Conservation (phyloP, 35 echinoderm and acorn worm species). For the Chiridota heheva region DNA sequence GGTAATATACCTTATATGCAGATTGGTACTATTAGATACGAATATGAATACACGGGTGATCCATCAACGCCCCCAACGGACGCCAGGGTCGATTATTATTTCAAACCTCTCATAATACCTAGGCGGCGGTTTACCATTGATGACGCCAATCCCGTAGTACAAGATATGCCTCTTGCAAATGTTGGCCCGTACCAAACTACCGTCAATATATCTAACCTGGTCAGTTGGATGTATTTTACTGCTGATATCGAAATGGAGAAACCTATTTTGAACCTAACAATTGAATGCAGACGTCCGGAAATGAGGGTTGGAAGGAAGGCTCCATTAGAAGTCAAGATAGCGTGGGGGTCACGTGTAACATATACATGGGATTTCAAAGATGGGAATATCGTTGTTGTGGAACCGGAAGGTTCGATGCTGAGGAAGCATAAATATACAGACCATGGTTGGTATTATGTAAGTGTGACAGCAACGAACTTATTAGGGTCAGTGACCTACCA, state of each 20-base stretch:
- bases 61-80: conserved; percentile 75
- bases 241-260: conserved; percentile 81
- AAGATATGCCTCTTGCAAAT: conserved; percentile 63
- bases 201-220: conserved; percentile 85
- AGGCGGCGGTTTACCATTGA: conserved; percentile 63
- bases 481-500: conserved; percentile 49
- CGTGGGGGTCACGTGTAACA: conserved; percentile 81
- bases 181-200: conserved; percentile 58
- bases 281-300: conserved; percentile 47
- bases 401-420: conserved; percentile 20
- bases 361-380: conserved; percentile 88
- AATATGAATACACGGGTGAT: conserved; percentile 67
- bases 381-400: conserved; percentile 42
- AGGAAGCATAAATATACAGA: conserved; percentile 65
- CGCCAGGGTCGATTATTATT: conserved; percentile 67
- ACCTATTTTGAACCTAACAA: conserved; percentile 55
- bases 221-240: conserved; percentile 77
- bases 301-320: conserved; percentile 54
- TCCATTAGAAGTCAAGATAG: conserved; percentile 40
- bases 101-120: conserved; percentile 35
- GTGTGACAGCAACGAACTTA: conserved; percentile 66
- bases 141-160: conserved; percentile 63
- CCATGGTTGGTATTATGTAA: conserved; percentile 59
- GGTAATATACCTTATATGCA: conserved; percentile 71
- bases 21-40: conserved; percentile 56